Evolutionary conservation across 2,113 vertebrate species (phyloP), one percentile per base, ranked within the genome.

Genomic region (Microtus pennsylvanicus): DNA sequence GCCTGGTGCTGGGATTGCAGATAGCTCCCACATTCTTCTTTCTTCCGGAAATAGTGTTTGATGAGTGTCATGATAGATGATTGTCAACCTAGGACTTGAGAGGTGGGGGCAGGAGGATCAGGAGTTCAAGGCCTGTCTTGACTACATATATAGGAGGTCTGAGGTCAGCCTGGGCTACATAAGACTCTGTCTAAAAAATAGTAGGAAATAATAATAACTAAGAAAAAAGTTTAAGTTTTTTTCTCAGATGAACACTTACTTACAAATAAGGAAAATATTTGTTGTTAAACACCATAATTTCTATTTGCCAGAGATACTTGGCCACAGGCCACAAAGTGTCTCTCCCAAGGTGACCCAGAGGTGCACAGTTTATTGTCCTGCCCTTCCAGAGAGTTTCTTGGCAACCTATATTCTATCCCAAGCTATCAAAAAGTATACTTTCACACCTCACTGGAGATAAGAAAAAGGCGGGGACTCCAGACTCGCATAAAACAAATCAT

Each of bases 381-480:
- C 30, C 28, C 75, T 92, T 63, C 63, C 74, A 88, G 70, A 80
- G 47, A 58, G 47, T 72, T 93, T 30, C 70, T 81, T 87, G 65
- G 81, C 75, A 78, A 83, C 58, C 50, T 3, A 17, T 50, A 61
- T n/a, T 26, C 42, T 26, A 3, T 21, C 28, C n/a, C 35, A 47
- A 63, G 38, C 35, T 95, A 30, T 92, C 85, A 94, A 94, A 92
- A 94, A 78, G 28, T 72, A 70, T 35, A 77, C 88, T 87, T 47
- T 93, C 76, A 50, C 61, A 86, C 30, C 26, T 91, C 94, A 82
- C 58, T 28, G 26, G 50, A 94, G 92, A 93, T 72, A 97, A 96
- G 90, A 58, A 82, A 96, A 35, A 61, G 22, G 88, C 35, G 8
- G 47, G 3, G 30, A 67, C 67, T 83, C 2, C 74, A 87, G 52